Base-by-base conservation (phyloP, 2,888 invertebrate species). In the Cheilosia vulpina region DNA sequence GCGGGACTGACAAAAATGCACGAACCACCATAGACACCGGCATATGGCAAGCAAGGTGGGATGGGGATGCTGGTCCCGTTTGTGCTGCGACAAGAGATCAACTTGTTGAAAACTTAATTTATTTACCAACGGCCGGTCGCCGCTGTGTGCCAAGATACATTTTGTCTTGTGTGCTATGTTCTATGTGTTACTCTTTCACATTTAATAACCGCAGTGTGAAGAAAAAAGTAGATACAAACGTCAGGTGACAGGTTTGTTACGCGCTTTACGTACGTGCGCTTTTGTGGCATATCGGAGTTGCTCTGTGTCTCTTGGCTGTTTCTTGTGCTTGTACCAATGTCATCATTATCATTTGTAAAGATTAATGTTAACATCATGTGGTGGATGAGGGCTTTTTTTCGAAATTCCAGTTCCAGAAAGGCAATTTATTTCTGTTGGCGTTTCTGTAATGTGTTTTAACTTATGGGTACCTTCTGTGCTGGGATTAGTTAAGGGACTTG, bases 21-120 rank as follows among this genome's bases (percentile, higher is more conserved):
- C 19, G 19, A 34, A 21, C 13, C 34, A 57, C 38, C 38, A 31
- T 31, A 31, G 43, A 50, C 50, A 27, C 27, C 27, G 9, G 21
- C 2, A 11, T 47, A 17, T 17, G 4, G 17, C 21, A 21, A 4
- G 47, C 19, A 21, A 19, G 13, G 50, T 24, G 21, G 52, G 52
- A 52, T 6, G 52, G 11, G 15, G 50, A 50, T 19, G 24, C 13
- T 34, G n/a, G 31, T 19, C 79, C 79, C 79, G 75, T 52, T 21
- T 52, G 75, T 79, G 52, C 38, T 69, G 75, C 24, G 75, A 71
- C 79, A 79, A 71, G 75, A 43, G 69, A 53, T 66, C 53, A 80
- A 71, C 60, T 80, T 80, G 80, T 71, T 84, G 80, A 84, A 84
- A 84, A 71, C 71, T 79, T 71, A 84, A 84, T 84, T 84, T 76